phyloP scores from a whole-genome alignment of 2,797 vertebrate species.

The Myotis planiceps region DNA sequence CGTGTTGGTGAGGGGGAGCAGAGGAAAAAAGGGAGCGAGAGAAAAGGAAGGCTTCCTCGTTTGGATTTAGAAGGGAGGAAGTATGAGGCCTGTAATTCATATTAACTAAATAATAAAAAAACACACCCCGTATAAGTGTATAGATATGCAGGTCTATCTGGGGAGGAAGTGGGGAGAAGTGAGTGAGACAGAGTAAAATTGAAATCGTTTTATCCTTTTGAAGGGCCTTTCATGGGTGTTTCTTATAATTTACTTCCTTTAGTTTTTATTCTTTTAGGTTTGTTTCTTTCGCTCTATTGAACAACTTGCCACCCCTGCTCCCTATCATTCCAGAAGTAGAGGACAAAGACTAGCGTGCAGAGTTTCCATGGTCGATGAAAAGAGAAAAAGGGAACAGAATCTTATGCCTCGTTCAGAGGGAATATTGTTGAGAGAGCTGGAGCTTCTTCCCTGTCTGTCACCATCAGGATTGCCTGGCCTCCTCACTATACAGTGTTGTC shows the following conservation, averaged over 20 bases:
- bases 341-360: constrained; percentile 40
- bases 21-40: constrained; percentile 64
- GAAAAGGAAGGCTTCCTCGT: constrained; percentile 87
- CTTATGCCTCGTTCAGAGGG: neutral
- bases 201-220: constrained; percentile 84
- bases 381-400: constrained; percentile 1
- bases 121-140: constrained; percentile 80
- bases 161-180: constrained; percentile 66
- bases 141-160: constrained; percentile 77
- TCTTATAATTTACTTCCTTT: constrained; percentile 82
- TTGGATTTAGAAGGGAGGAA: constrained; percentile 88
- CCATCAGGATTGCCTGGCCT: neutral
- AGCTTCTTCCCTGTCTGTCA: neutral
- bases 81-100: constrained; percentile 88
- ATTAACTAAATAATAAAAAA: constrained; percentile 89
- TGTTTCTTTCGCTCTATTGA: constrained; percentile 76
- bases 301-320: neutral
- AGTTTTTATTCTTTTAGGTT: constrained; percentile 76
- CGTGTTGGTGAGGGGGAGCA: constrained; percentile 91
- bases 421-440: constrained; percentile 15
- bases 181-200: constrained; percentile 83
- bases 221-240: constrained; percentile 79
- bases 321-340: neutral
- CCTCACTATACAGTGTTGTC: neutral
- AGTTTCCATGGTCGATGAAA: neutral